These are phyloP conservation scores for Drosophila tropicalis DNA, from an alignment of 1,140 invertebrate genomes.

Conservation along the genomic window DNA sequence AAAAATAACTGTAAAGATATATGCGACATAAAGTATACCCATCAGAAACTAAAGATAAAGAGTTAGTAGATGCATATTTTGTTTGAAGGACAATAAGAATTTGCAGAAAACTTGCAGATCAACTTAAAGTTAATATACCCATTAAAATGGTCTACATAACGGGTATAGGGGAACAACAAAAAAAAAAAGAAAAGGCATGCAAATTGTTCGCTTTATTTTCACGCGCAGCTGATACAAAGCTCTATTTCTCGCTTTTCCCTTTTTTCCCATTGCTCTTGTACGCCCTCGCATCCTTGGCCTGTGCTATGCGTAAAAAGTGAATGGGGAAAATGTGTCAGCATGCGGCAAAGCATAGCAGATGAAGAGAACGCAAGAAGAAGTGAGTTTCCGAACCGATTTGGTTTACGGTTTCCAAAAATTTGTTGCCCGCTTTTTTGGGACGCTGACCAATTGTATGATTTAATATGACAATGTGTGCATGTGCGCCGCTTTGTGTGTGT, in stretches of 20 bases:
- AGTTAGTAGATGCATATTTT: too few relatives aligned
- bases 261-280: background rate
- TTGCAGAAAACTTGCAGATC: too few relatives aligned
- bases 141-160: background rate
- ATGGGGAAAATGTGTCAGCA: conserved; percentile 72
- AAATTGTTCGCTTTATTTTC: conserved; percentile 74
- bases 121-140: background rate
- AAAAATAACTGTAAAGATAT: conserved; percentile 12
- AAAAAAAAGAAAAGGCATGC: conserved; percentile 34
- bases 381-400: conserved; percentile 27
- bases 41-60: too few relatives aligned
- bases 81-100: too few relatives aligned
- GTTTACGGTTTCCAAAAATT: conserved; percentile 38
- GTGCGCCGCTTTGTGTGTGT: conserved; percentile 16
- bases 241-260: background rate
- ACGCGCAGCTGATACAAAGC: conserved; percentile 70
- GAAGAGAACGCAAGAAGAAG: conserved; percentile 10
- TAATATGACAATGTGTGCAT: conserved; percentile 59
- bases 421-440: conserved; percentile 52
- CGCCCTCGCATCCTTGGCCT: background rate
- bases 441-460: conserved; percentile 73
- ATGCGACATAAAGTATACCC: conserved; percentile 3
- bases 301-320: conserved; percentile 68
- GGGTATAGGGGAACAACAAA: conserved; percentile 10
- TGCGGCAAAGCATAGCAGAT: conserved; percentile 24